Percentiles rank a stretch among this genome's conserved stretches.
phyloP scores from a whole-genome alignment of 2,113 vertebrate genomes.

The Gracilinanus agilis region DNA sequence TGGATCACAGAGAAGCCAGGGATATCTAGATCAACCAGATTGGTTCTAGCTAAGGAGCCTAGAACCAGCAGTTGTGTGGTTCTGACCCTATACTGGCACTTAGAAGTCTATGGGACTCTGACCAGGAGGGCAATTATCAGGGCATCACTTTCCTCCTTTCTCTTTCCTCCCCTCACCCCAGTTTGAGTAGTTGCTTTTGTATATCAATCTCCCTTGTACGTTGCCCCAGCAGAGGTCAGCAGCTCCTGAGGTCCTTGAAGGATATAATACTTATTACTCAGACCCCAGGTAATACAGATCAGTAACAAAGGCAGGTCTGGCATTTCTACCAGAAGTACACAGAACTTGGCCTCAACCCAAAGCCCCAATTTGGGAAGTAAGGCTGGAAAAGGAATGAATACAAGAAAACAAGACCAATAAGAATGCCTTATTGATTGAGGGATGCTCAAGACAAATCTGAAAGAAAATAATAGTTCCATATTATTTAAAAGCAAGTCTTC shows the following conservation, averaged over 20 bases:
- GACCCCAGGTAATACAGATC: background rate
- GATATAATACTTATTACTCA: background rate
- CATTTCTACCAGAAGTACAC: background rate
- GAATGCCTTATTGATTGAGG: background rate
- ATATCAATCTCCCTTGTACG: no score
- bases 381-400: background rate
- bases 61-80: no score
- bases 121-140: no score
- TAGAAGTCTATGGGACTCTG: no score
- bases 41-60: no score
- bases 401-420: background rate
- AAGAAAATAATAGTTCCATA: background rate
- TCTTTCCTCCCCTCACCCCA: no score
- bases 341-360: background rate
- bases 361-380: background rate
- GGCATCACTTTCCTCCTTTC: no score
- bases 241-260: background rate
- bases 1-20: no score
- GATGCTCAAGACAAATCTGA: background rate
- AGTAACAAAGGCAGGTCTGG: background rate
- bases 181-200: no score
- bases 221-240: no score
- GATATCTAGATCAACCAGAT: no score
- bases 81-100: no score
- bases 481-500: background rate